Evolutionary conservation across 2,113 vertebrate genomes (phyloP).

Genomic region (Onychostoma macrolepis): DNA sequence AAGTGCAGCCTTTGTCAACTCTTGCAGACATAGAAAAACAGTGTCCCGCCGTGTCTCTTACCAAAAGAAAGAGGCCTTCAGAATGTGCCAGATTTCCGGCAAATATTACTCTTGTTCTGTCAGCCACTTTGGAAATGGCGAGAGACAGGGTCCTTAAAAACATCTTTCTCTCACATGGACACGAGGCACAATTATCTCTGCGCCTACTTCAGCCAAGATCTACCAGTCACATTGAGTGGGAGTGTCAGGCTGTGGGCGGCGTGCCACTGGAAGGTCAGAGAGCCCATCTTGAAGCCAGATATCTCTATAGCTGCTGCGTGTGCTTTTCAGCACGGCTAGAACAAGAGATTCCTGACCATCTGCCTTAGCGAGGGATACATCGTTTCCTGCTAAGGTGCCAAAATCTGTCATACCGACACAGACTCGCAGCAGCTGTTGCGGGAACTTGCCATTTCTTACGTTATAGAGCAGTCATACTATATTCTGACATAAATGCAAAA

Average conservation of each 20-base stretch:
- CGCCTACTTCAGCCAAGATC: constrained; percentile 71
- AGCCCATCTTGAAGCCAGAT: constrained; percentile 78
- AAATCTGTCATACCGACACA: constrained; percentile 32
- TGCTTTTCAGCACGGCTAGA: constrained; percentile 67
- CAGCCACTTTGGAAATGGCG: constrained; percentile 67
- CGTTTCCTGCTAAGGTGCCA: constrained; percentile 51
- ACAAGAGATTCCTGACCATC: constrained; percentile 66
- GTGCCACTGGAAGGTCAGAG: constrained; percentile 79
- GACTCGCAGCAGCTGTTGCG: constrained; percentile 35
- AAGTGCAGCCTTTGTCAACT: constrained; percentile 60
- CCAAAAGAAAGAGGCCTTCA: constrained; percentile 72
- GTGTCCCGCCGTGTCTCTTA: constrained; percentile 74
- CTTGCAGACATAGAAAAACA: constrained; percentile 70
- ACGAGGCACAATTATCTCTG: constrained; percentile 77
- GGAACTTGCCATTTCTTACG: constrained; percentile 22
- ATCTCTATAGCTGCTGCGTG: constrained; percentile 69
- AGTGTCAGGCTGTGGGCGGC: constrained; percentile 73
- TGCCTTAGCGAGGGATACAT: constrained; percentile 69
- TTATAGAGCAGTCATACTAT: background rate
- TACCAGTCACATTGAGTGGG: constrained; percentile 75
- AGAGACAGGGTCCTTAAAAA: constrained; percentile 80
- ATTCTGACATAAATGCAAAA: background rate
- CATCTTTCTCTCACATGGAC: constrained; percentile 76
- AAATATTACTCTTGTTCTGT: constrained; percentile 75
- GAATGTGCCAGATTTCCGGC: constrained; percentile 70